phyloP scores from a whole-genome alignment of 2,888 invertebrate species.

The Eupithecia dodoneata region DNA sequence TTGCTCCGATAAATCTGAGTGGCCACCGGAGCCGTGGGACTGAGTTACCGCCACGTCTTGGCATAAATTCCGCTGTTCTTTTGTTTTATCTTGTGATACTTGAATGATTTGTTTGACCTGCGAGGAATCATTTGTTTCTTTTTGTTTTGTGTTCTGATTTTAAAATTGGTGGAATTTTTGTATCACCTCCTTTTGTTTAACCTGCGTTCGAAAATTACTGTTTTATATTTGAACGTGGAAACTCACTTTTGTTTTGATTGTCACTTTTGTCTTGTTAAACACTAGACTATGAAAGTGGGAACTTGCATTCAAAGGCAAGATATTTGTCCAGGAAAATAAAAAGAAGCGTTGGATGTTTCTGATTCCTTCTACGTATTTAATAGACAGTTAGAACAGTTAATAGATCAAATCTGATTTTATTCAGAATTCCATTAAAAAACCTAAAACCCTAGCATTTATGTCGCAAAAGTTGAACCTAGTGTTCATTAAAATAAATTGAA shows the following conservation, averaged over 20 bases:
- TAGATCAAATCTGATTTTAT: no score
- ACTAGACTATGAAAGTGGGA: not conserved
- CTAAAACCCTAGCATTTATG: constrained; percentile 25
- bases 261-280: not conserved
- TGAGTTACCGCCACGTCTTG: constrained; percentile 77
- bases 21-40: constrained; percentile 53
- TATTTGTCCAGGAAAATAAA: not conserved
- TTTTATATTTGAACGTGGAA: not conserved
- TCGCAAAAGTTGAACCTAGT: constrained; percentile 38
- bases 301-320: not conserved
- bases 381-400: not conserved
- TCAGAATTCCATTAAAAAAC: not conserved
- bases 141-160: constrained; percentile 5
- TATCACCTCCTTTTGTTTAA: not conserved
- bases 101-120: constrained; percentile 33
- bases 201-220: not conserved
- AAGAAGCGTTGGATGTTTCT: not conserved
- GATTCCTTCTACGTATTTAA: not conserved
- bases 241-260: not conserved
- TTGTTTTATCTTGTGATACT: constrained; percentile 61
- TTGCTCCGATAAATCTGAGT: constrained; percentile 82
- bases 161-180: not conserved
- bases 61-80: constrained; percentile 75
- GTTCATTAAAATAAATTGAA: constrained; percentile 67
- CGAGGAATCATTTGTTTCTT: constrained; percentile 17